Percentiles rank a stretch among this genome's conserved stretches.
Evolutionary conservation across 2,888 invertebrate species (phyloP).

Genomic region (Smittia sp.): DNA sequence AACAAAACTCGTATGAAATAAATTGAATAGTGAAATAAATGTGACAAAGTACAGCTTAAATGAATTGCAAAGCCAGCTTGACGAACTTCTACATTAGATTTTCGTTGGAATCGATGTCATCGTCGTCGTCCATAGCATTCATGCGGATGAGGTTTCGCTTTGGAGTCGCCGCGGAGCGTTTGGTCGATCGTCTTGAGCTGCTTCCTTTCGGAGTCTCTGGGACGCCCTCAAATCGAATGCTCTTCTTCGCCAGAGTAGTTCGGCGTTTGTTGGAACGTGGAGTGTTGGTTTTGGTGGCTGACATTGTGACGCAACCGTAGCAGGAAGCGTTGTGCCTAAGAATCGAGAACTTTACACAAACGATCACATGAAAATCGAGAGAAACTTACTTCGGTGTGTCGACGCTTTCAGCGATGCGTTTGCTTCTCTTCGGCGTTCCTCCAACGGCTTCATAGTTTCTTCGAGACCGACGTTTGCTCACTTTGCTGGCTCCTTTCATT

Average conservation of each 20-base stretch:
- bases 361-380: neutral
- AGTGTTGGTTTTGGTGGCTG: conserved; percentile 10
- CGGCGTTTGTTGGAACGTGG: conserved; percentile 2
- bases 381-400: conserved; percentile 22
- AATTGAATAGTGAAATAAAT: conserved; percentile 46
- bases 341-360: neutral
- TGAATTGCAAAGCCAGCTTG: neutral
- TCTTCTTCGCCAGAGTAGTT: conserved; percentile 18
- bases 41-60: neutral
- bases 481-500: too few relatives aligned
- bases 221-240: neutral
- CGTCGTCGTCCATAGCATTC: neutral
- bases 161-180: neutral
- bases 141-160: neutral
- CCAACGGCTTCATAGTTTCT: neutral
- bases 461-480: conserved; percentile 5
- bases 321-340: conserved; percentile 16
- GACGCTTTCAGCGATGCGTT: neutral
- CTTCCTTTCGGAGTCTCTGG: neutral
- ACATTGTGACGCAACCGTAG: conserved; percentile 12
- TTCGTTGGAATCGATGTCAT: neutral
- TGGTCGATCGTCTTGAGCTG: neutral
- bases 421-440: conserved; percentile 1
- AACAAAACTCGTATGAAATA: neutral
- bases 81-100: neutral